phyloP scores from a whole-genome alignment of 2,888 invertebrate genomes.

The Rotaria socialis region DNA sequence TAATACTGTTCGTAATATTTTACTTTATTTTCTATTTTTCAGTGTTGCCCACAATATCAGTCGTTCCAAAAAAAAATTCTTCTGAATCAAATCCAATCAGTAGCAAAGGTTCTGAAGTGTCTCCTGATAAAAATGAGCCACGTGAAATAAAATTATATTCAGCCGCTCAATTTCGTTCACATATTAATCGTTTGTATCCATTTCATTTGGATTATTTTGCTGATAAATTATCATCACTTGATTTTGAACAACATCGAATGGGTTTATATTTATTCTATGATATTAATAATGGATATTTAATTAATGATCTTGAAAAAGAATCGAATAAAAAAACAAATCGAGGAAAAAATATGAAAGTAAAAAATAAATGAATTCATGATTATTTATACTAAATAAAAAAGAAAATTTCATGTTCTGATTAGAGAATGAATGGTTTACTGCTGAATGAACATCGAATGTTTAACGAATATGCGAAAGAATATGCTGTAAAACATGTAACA shows the following conservation, averaged over 20 bases:
- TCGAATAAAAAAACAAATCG: neutral
- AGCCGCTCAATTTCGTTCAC: neutral
- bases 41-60: neutral
- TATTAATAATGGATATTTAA: neutral
- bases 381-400: neutral
- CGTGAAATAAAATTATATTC: neutral
- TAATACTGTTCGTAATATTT: too few species aligned
- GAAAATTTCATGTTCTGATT: too few species aligned
- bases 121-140: neutral
- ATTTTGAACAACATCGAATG: conserved; percentile 32
- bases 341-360: conserved; percentile 31
- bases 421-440: conserved; percentile 25
- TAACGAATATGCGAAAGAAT: conserved; percentile 16
- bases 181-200: neutral
- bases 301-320: neutral
- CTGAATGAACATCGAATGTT: conserved; percentile 36
- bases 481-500: neutral
- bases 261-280: conserved; percentile 22
- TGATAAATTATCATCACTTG: neutral
- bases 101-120: neutral
- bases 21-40: neutral
- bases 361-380: too few species aligned
- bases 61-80: neutral
- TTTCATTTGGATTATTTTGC: conserved; percentile 12
- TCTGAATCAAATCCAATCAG: neutral